Evolutionary conservation across 2,113 vertebrate genomes (phyloP), one percentile per base, ranked within the genome.

Genomic region (Astur gentilis): DNA sequence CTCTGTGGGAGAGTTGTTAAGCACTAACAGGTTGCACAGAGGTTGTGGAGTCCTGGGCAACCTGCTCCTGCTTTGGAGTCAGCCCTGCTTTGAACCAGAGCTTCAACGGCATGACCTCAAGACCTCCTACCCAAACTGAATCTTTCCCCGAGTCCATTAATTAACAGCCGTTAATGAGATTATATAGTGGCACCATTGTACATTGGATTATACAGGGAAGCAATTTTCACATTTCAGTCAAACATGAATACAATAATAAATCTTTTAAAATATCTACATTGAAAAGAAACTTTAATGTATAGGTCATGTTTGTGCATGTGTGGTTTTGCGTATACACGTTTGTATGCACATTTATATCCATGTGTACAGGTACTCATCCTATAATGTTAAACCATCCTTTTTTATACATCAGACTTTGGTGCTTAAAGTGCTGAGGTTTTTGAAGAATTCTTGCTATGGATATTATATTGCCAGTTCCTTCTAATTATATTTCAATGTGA

Each of bases 331-430:
- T 36, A 14, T 38, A 38, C 6, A 22, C 34, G 12, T 5, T 20
- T 10, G 4, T 16, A 27, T 34, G 5, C 16, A 19, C 19, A 60
- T 50, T 49, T 54, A 12, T 40, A 54, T n/a, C 27, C 72, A 34
- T 5, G 14, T 16, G 49, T 10, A n/a, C 3, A 4, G 34, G 8
- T 62, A 29, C 7, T 75, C 0, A 0, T 54, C 32, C 32, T 78
- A 13, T 13, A 29, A 26, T 34, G 8, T 27, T 44, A 58, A 78
- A 88, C 36, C 2, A 32, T 7, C 5, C 3, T 2, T 83, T 90
- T 83, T 45, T 44, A 54, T 50, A 13, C 5, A 73, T 7, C 7
- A 50, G 15, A 54, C 9, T 87, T 77, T 34, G 5, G 4, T 71
- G 23, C 9, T 71, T 69, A 40, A 49, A 21, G 2, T n/a, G 8